Percentiles rank a stretch among this genome's conserved stretches.
phyloP scores from a whole-genome alignment of 2,797 vertebrate species.

The Rhabdophis nuchalis region DNA sequence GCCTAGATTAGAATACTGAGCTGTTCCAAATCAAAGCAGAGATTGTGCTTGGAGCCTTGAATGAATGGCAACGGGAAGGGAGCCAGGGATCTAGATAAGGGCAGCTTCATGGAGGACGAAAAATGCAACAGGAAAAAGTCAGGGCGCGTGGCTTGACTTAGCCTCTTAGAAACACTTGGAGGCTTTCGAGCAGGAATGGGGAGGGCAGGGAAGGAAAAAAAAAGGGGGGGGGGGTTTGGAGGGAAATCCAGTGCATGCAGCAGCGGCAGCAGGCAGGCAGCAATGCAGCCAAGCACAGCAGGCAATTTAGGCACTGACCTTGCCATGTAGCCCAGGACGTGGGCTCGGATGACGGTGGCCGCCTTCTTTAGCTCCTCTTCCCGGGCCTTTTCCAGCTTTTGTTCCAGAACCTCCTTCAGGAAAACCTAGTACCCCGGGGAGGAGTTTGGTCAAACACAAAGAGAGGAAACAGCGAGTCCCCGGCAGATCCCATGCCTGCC shows the following conservation, averaged over 20 bases:
- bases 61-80: slow-evolving; percentile 6
- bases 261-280: slow-evolving; percentile 8
- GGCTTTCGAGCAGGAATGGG: neutral
- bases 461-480: slow-evolving; percentile 68
- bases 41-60: neutral
- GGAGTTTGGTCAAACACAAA: slow-evolving; percentile 69
- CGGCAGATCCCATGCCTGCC: slow-evolving; percentile 41
- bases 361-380: slow-evolving; percentile 42
- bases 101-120: neutral
- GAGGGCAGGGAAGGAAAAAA: neutral
- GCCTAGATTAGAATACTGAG: neutral
- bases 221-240: no score
- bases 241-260: neutral
- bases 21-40: neutral
- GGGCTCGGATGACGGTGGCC: slow-evolving; percentile 87
- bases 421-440: slow-evolving; percentile 69
- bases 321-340: slow-evolving; percentile 93
- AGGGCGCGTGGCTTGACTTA: neutral
- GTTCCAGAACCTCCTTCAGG: slow-evolving; percentile 69
- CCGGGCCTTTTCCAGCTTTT: slow-evolving; percentile 48
- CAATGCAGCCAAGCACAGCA: neutral
- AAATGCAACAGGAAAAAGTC: neutral
- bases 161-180: neutral
- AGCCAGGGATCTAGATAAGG: neutral
- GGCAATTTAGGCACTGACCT: slow-evolving; percentile 73